Conservation (phyloP, 1,140 invertebrate genomes). For the Euwallacea fornicatus region DNA sequence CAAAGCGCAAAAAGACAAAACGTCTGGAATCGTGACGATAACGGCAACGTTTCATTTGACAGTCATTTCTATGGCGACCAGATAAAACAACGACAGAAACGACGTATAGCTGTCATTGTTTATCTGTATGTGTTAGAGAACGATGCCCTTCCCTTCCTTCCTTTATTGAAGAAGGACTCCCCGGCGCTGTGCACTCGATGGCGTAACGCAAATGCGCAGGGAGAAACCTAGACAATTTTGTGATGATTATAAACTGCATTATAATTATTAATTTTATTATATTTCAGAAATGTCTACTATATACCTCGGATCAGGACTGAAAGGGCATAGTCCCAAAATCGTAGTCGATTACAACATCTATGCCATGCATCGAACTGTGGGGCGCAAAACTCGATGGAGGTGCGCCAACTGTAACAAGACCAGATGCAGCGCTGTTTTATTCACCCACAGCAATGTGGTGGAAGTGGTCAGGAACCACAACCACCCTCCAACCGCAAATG, state of each 20-base stretch:
- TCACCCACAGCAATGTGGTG: conserved; percentile 32
- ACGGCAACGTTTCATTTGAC: no score
- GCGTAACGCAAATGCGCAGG: no score
- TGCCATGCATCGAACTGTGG: conserved; percentile 25
- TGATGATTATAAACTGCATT: background rate
- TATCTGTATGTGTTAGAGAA: no score
- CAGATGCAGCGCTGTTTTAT: conserved; percentile 34
- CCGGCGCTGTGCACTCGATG: no score
- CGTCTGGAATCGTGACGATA: no score
- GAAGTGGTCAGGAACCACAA: conserved; percentile 29
- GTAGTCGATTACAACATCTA: conserved; percentile 36
- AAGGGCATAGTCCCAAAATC: conserved; percentile 36
- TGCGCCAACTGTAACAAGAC: conserved; percentile 37
- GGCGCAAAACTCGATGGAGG: conserved; percentile 37
- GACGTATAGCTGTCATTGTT: no score
- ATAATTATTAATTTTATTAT: background rate
- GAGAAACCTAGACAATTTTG: no score
- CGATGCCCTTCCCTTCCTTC: no score
- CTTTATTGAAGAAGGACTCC: no score
- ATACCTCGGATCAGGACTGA: conserved; percentile 33
- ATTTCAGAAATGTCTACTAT: conserved; percentile 26
- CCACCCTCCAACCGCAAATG: conserved; percentile 15
- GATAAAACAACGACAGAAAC: no score
- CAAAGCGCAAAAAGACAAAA: no score
- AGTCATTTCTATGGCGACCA: no score